Evolutionary conservation across 2,113 vertebrate species (phyloP), one percentile per base, ranked within the genome.

Genomic region (Myocastor coypus): DNA sequence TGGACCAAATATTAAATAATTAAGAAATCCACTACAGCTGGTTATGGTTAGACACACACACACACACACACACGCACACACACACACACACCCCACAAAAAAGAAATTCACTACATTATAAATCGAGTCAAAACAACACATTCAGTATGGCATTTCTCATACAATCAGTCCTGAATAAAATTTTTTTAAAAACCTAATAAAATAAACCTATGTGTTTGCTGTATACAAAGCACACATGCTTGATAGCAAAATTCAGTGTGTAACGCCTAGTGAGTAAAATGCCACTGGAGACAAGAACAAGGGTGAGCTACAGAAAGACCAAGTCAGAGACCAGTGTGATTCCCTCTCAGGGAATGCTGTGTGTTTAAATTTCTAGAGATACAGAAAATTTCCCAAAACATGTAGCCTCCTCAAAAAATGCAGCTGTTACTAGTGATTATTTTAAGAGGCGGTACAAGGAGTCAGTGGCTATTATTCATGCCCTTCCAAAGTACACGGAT

Each of bases 101-200:
- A 59, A 59, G 22, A 59, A 92, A 92, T 87, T 94, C 55, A 83
- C 32, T 34, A n/a, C 55, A 46, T 64, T 80, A 78, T 14, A 78
- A 26, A 28, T 78, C 59, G 34, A 86, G 52, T 89, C 34, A 92
- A 93, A 89, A 89, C 9, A 89, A 88, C 24, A 80, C 28, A 73
- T 52, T 86, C 68, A 89, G 52, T 42, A 91, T 87, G 57, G 50
- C 9, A 92, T 88, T 92, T 90, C 42, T 34, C 91, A 84, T 81
- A 75, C 14, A 83, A 68, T 77, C 40, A 59, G 4, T 91, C 83
- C 71, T 84, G 40, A 84, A 66, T 84, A 78, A 68, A n/a, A n/a
- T 24, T 24, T 6, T 94, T 71, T 19, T 83, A 59, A 77, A 75
- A 7, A 7, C 75, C 46, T 37, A 93, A 32, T 75, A 75, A 75